phyloP scores from a whole-genome alignment of 2,113 vertebrate species.

The Acrocephalus arundinaceus region DNA sequence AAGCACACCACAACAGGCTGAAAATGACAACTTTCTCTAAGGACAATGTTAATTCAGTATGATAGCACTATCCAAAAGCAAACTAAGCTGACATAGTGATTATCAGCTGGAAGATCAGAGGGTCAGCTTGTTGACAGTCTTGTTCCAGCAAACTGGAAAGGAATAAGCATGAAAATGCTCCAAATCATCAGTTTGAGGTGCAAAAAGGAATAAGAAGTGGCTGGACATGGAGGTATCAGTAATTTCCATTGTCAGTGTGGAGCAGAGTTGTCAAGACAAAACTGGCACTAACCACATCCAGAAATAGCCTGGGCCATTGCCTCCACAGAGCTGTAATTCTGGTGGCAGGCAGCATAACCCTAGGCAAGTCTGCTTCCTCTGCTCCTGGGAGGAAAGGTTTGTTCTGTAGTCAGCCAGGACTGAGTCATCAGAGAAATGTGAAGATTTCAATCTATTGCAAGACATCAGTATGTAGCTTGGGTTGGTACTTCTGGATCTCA shows the following conservation, averaged over 20 bases:
- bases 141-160: neutral
- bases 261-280: constrained; percentile 10
- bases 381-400: neutral
- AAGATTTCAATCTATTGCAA: neutral
- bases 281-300: neutral
- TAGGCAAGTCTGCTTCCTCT: neutral
- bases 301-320: neutral
- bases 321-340: neutral
- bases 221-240: neutral
- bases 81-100: neutral
- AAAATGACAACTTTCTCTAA: neutral
- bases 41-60: neutral
- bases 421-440: neutral
- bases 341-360: neutral
- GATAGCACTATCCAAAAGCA: neutral
- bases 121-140: neutral
- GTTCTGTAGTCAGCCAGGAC: neutral
- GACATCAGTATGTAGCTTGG: fast-evolving
- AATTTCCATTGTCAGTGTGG: neutral
- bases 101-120: neutral
- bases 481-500: neutral
- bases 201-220: neutral
- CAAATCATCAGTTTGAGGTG: neutral
- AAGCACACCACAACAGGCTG: neutral
- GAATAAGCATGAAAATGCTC: neutral